Evolutionary conservation across 1,140 invertebrate genomes (phyloP).

Genomic region (Aradophagus sp.): DNA sequence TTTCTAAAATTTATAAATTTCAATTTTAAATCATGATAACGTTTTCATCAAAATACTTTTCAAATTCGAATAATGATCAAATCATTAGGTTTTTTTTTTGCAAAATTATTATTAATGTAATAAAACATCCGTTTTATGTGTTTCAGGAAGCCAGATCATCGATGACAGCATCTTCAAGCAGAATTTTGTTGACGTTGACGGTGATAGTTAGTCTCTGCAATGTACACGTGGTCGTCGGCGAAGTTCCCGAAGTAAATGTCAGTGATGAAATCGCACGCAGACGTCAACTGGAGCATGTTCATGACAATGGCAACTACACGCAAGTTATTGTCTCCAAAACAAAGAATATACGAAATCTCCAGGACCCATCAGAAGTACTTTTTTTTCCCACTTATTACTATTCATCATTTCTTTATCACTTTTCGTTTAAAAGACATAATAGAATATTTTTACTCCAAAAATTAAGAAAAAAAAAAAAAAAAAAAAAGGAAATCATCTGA

Average conservation of each 20-base stretch:
- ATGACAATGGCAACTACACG: constrained; percentile 20
- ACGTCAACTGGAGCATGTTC: constrained; percentile 12
- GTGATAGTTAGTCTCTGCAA: constrained; percentile 37
- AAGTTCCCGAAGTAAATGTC: constrained; percentile 21
- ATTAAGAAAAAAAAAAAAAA: no score
- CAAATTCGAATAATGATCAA: no score
- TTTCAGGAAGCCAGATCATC: constrained; percentile 33
- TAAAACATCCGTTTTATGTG: no score
- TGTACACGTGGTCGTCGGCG: constrained; percentile 15
- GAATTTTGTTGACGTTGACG: constrained; percentile 26
- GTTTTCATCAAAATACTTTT: no score
- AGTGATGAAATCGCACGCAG: constrained; percentile 10
- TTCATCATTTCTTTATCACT: no score
- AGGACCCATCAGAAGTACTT: constrained; percentile 6
- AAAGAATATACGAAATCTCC: constrained; percentile 6
- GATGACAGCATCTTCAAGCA: constrained; percentile 34
- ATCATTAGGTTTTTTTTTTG: no score
- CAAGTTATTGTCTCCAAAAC: constrained; percentile 6
- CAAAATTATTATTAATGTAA: no score
- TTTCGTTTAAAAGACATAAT: no score
- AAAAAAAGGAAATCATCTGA: no score
- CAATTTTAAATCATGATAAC: neutral
- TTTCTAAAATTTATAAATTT: no score
- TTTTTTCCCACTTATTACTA: no score
- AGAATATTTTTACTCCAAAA: no score